Conservation (phyloP, 2,797 vertebrate species). For the Channallabes apus region DNA sequence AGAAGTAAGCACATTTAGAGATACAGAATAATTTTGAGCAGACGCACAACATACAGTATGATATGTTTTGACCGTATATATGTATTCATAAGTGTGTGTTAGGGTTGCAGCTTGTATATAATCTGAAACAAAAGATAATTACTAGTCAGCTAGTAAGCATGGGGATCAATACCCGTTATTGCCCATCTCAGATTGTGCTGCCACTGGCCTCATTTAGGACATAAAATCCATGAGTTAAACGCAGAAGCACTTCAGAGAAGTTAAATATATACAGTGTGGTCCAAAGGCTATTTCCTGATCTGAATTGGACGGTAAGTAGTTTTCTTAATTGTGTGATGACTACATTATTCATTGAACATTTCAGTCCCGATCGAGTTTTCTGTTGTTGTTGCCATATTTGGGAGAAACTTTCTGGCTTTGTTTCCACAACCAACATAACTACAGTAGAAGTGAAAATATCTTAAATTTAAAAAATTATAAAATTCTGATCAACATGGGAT, state of each 20-base stretch:
- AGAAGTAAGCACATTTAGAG: neutral
- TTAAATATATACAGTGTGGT: no score
- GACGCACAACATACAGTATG: neutral
- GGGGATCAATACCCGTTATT: conserved; percentile 37
- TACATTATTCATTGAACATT: neutral
- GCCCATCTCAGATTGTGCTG: conserved; percentile 5
- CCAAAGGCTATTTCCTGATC: neutral
- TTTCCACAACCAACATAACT: neutral
- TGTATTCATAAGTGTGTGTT: conserved; percentile 11
- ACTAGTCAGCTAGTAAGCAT: conserved; percentile 21
- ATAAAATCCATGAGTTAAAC: conserved; percentile 1
- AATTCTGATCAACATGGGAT: neutral
- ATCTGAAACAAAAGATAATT: conserved; percentile 44
- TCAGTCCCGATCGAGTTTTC: neutral
- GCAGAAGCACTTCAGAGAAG: neutral
- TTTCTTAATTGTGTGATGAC: neutral
- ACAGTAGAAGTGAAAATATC: neutral
- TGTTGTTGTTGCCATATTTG: neutral
- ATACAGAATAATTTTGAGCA: conserved; percentile 7
- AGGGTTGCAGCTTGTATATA: conserved; percentile 30
- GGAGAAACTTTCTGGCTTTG: neutral
- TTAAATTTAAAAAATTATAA: neutral
- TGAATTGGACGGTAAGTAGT: neutral
- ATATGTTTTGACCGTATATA: neutral
- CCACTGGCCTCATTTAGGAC: conserved; percentile 14